Evolutionary conservation across 2,888 invertebrate genomes (phyloP).

Genomic region (Mycalesis mineus): DNA sequence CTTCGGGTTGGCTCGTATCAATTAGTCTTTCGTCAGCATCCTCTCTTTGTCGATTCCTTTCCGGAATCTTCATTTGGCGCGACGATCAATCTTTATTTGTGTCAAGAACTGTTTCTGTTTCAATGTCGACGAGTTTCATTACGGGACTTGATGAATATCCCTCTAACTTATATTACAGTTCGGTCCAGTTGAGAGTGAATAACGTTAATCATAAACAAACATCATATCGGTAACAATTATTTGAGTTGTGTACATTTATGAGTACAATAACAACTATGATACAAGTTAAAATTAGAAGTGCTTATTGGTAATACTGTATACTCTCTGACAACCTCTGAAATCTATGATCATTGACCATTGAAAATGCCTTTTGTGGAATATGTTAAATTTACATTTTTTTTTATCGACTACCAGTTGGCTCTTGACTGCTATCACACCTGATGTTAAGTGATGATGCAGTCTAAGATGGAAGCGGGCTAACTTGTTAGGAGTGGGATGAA

Average conservation of each 20-base stretch:
- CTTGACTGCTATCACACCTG: no score
- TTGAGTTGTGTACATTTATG: not conserved
- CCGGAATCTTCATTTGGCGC: constrained; percentile 28
- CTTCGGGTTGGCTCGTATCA: constrained; percentile 41
- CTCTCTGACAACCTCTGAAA: no score
- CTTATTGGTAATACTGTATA: no score
- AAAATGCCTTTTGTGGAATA: no score
- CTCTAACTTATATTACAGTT: not conserved
- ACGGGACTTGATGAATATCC: constrained; percentile 5
- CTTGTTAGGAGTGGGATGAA: no score
- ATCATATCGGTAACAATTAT: not conserved
- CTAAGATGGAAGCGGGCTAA: no score
- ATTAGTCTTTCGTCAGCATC: constrained; percentile 45
- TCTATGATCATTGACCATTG: no score
- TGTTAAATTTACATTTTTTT: no score
- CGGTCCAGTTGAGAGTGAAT: not conserved
- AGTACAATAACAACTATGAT: no score
- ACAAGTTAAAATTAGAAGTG: no score
- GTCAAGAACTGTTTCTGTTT: constrained; percentile 28
- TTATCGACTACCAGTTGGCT: no score
- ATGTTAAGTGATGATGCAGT: no score
- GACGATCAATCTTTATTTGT: constrained; percentile 29
- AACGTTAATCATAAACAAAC: not conserved
- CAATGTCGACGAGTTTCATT: constrained; percentile 29
- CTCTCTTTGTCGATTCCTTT: constrained; percentile 36